Percentiles rank a stretch among this genome's conserved stretches.
Conservation (phyloP, 2,113 vertebrate species). For the Todiramphus saurophagus region DNA sequence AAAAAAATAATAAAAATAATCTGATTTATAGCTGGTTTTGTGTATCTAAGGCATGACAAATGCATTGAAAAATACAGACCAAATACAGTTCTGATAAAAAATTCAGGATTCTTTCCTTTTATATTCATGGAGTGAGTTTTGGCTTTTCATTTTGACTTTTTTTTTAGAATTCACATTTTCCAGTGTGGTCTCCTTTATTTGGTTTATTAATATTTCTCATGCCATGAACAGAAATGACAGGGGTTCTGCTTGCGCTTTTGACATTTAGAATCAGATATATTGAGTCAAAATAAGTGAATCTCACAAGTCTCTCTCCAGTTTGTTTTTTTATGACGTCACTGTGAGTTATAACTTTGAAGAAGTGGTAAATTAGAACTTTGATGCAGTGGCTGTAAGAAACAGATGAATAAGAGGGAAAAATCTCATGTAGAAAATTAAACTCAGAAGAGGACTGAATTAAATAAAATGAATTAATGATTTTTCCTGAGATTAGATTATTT, state of each 20-base stretch:
- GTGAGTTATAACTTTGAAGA: background rate
- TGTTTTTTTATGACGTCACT: background rate
- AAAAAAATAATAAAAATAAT: conserved; percentile 29
- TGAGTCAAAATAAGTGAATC: background rate
- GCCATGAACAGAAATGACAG: background rate
- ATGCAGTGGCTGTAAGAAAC: background rate
- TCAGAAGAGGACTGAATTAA: background rate
- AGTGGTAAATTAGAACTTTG: background rate
- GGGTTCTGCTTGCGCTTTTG: background rate
- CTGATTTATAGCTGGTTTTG: conserved; percentile 19
- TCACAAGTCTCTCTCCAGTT: background rate
- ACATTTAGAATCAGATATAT: background rate
- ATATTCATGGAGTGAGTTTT: conserved; percentile 11
- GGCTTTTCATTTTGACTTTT: background rate
- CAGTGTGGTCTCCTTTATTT: background rate
- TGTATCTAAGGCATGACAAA: conserved; percentile 19
- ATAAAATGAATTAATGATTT: background rate
- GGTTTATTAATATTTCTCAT: background rate
- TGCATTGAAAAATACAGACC: conserved; percentile 20
- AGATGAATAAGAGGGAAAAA: background rate
- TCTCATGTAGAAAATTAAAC: background rate
- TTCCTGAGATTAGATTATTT: background rate
- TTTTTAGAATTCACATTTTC: background rate
- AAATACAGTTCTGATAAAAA: conserved; percentile 50
- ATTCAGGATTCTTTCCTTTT: conserved; percentile 33